Evolutionary conservation across 2,888 invertebrate species (phyloP), one percentile per base, ranked within the genome.

Genomic region (Smittia aterrima): DNA sequence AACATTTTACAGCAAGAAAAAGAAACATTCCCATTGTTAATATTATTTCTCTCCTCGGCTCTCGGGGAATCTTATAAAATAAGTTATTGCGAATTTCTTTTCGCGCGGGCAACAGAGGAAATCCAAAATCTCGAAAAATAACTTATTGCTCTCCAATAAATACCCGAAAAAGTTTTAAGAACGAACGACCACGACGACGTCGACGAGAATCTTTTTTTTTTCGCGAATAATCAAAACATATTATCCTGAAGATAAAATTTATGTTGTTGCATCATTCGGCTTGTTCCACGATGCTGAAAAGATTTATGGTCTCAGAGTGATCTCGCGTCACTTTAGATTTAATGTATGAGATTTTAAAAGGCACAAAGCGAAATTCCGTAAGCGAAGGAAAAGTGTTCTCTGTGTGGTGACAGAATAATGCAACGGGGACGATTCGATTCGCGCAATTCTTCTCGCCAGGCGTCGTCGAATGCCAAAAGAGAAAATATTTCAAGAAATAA

Each of bases 11-110:
- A 53, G 22, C 20, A 58, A 58, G 16, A 47, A 47, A 47, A n/a
- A n/a, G n/a, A n/a, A 72, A 72, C 62, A 62, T 72, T 72, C 62
- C 72, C 72, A 72, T 72, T 72, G 72, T 72, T 72, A 72, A 72
- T 58, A 67, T 22, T 22, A 24, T 4, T 66, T 58, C 58, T 18
- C 25, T 32, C 20, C 25, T 66, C 24, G 22, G 41, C 20, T 13
- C 70, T 53, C 27, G 7, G 6, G 32, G 62, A 72, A 16, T 54
- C 54, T 71, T 71, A 54, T 72, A 71, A 71, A 53, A 70, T 70
- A 71, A 70, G 54, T 53, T 70, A 72, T 72, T 72, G 72, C 72
- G 72, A 72, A 54, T 72, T 72, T 58, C 58, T 58, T 58, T 32
- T n/a, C 16, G 16, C 58, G 24, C 25, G 24, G 18, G 11, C 47